Evolutionary conservation across 2,797 vertebrate species (phyloP).

Genomic region (Lacerta bilineata): DNA sequence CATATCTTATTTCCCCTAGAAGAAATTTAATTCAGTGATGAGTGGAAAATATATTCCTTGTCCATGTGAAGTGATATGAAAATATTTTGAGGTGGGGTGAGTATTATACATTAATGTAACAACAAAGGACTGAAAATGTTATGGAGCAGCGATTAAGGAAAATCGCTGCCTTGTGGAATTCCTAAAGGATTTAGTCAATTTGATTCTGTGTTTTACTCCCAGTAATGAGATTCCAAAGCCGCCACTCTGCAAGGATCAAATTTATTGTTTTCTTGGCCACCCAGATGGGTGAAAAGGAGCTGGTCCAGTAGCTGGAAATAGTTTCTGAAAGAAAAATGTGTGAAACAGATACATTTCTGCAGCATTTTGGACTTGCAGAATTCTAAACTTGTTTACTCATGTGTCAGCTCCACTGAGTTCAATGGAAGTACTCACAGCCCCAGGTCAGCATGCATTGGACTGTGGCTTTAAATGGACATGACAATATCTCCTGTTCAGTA

Average conservation of each 20-base stretch:
- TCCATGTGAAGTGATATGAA: constrained; percentile 8
- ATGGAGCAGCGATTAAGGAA: constrained; percentile 39
- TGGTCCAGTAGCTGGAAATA: constrained; percentile 49
- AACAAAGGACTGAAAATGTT: constrained; percentile 39
- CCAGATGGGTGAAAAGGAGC: constrained; percentile 55
- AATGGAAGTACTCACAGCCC: background rate
- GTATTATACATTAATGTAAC: constrained; percentile 22
- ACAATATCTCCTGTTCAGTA: background rate
- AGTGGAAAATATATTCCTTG: background rate
- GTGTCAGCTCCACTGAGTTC: background rate
- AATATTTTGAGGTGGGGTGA: background rate
- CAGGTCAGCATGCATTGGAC: background rate
- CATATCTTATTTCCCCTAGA: background rate
- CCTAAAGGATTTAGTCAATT: constrained; percentile 76
- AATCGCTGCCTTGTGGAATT: constrained; percentile 66
- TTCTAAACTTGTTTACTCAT: background rate
- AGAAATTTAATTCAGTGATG: background rate
- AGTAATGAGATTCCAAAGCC: constrained; percentile 69
- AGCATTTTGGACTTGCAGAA: constrained; percentile 34
- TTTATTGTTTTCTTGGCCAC: constrained; percentile 71
- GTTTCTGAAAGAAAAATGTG: constrained; percentile 38
- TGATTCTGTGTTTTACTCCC: constrained; percentile 67
- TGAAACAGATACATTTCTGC: background rate
- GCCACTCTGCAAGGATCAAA: constrained; percentile 64
- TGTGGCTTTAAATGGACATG: constrained; percentile 13